These are phyloP conservation scores for Ursus arctos DNA, from an alignment of 2,113 vertebrate genomes.

Conservation along the genomic window DNA sequence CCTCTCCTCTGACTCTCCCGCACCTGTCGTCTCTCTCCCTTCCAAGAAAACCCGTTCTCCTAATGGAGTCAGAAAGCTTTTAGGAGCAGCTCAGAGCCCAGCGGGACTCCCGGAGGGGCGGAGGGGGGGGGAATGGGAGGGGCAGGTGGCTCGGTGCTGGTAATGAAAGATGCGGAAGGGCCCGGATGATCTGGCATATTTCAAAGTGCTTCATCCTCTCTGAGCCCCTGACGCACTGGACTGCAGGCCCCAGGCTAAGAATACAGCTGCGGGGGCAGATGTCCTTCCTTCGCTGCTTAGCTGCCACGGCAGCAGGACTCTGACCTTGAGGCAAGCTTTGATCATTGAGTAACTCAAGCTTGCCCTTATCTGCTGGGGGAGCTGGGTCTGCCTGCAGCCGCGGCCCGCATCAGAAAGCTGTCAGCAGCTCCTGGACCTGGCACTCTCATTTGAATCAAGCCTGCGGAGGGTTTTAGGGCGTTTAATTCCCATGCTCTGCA, in stretches of 20 bases:
- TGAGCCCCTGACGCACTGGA: not conserved
- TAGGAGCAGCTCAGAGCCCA: not conserved
- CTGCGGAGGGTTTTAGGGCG: not conserved
- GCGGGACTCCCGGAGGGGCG: too few species aligned
- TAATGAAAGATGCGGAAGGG: not conserved
- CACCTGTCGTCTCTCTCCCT: not conserved
- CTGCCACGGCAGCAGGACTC: not conserved
- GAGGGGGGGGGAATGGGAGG: too few species aligned
- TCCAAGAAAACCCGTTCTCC: not conserved
- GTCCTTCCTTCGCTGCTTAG: constrained; percentile 70
- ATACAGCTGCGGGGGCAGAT: constrained; percentile 74
- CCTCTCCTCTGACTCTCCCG: not conserved
- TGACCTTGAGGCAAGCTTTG: constrained; percentile 69
- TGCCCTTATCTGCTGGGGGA: not conserved
- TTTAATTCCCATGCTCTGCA: not conserved
- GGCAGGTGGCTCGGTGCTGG: not conserved
- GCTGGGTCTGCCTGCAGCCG: not conserved
- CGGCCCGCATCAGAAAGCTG: not conserved
- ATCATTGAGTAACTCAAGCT: not conserved
- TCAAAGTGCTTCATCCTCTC: not conserved
- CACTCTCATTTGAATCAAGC: not conserved
- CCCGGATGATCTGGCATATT: not conserved
- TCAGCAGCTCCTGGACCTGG: not conserved
- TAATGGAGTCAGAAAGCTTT: not conserved
- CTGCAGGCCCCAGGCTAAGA: constrained; percentile 59